phyloP scores from a whole-genome alignment of 2,113 vertebrate species.

The Forbesichthys agassizii region DNA sequence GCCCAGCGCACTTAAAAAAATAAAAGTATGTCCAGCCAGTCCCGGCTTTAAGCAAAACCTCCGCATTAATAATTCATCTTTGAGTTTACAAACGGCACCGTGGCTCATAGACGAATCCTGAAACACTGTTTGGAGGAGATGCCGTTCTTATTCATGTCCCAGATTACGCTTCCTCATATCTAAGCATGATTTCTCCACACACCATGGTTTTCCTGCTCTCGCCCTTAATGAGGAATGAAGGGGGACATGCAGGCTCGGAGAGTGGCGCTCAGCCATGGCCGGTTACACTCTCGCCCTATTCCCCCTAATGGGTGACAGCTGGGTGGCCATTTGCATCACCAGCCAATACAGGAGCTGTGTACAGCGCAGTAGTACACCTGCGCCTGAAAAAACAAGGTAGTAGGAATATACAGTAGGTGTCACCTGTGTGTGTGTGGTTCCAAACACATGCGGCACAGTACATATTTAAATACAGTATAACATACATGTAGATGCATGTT shows the following conservation, averaged over 20 bases:
- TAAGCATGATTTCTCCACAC: constrained; percentile 68
- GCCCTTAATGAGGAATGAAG: constrained; percentile 57
- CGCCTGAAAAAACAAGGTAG: constrained; percentile 37
- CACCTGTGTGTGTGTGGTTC: constrained; percentile 8
- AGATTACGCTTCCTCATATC: constrained; percentile 69
- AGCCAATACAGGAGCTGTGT: constrained; percentile 39
- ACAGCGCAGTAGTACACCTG: constrained; percentile 36
- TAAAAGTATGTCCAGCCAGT: constrained; percentile 60
- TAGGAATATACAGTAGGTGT: constrained; percentile 28
- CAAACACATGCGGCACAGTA: too few species aligned
- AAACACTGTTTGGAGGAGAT: constrained; percentile 75
- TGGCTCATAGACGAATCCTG: constrained; percentile 66
- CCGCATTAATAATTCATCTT: constrained; percentile 73
- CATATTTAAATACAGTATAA: too few species aligned
- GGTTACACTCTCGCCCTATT: constrained; percentile 54
- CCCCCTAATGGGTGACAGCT: constrained; percentile 62
- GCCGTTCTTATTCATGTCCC: constrained; percentile 77
- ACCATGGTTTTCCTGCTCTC: constrained; percentile 40
- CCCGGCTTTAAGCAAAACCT: constrained; percentile 65
- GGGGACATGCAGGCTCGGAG: constrained; percentile 38
- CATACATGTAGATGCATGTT: too few species aligned
- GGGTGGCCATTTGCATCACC: constrained; percentile 52
- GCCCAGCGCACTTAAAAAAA: constrained; percentile 50
- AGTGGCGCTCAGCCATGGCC: constrained; percentile 36
- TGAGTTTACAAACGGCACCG: constrained; percentile 77